Base-by-base conservation (phyloP, 2,888 invertebrate species). In the Aplocera efformata region DNA sequence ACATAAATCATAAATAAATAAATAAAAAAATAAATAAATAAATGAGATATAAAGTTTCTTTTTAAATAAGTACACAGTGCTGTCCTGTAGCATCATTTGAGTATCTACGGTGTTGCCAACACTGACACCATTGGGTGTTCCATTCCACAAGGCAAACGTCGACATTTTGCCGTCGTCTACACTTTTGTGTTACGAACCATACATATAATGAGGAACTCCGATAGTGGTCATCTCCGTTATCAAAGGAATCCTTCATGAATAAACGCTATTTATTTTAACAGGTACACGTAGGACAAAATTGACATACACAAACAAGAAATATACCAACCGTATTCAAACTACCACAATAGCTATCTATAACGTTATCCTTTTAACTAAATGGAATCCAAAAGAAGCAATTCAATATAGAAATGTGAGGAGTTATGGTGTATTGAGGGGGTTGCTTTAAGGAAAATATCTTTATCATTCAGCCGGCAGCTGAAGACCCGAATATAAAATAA, bases 401-500 rank as follows among this genome's bases (percentile, higher is more conserved):
- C 53, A 50, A 53, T 63, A 53, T 61, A 67, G 65, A 62, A 63
- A 62, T 65, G 53, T 64, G 57, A 48, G 53, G 53, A 61, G 54
- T 57, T 58, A 60, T 59, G 46, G 50, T 51, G 56, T 56, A 50
- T 39, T 11, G 37, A 55, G 53, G 58, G 51, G 60, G 50, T 59
- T 60, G 56, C 62, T 57, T 72, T 62, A 63, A 65, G 66, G 64
- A 68, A 72, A 71, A 68, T 62, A 67, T 63, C 57, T 58, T 67
- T 72, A 72, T 72, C 72, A 60, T 55, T 50, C 52, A 53, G 47
- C 55, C 64, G 57, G 55, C 54, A 60, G 58, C 49, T 56, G 53
- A 58, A 55, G 55, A 61, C 49, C 54, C 48, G 64, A 67, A 73
- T 69, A 73, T 71, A 68, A 70, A 67, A 72, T 70, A 75, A 68